These are phyloP conservation scores for Thecocarcelia acutangulata DNA, from an alignment of 2,888 invertebrate genomes.

Conservation along the genomic window DNA sequence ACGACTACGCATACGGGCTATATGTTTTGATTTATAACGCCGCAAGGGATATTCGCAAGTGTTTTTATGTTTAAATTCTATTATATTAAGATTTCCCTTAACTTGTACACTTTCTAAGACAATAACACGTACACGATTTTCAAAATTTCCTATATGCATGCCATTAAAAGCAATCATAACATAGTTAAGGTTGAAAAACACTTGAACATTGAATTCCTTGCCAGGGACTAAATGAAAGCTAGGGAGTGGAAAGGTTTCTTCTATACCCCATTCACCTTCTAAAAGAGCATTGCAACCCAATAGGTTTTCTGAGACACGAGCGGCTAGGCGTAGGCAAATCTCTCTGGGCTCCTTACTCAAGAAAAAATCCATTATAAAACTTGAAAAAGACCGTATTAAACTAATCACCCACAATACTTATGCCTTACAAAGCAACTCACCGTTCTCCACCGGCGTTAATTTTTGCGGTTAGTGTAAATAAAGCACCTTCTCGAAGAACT, in stretches of 20 bases:
- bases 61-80: no score
- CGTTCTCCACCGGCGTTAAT: slow-evolving; percentile 44
- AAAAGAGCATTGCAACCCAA: slow-evolving; percentile 88
- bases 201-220: slow-evolving; percentile 81
- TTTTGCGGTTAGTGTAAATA: no score
- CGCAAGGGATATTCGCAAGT: slow-evolving; percentile 81
- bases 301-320: slow-evolving; percentile 87
- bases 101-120: slow-evolving; percentile 84
- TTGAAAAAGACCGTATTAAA: not conserved
- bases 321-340: slow-evolving; percentile 89
- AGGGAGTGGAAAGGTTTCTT: slow-evolving; percentile 84
- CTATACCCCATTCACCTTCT: slow-evolving; percentile 87
- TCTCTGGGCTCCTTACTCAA: slow-evolving; percentile 73
- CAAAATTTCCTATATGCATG: slow-evolving; percentile 86
- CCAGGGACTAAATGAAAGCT: slow-evolving; percentile 76
- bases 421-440: slow-evolving; percentile 18
- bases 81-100: slow-evolving; percentile 84
- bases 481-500: no score
- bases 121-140: slow-evolving; percentile 84
- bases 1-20: slow-evolving; percentile 11
- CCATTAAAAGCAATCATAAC: slow-evolving; percentile 87
- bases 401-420: not conserved
- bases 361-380: slow-evolving; percentile 45
- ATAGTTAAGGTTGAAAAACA: slow-evolving; percentile 84
- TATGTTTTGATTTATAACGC: slow-evolving; percentile 24